Evolutionary conservation across 2,888 invertebrate species (phyloP).

Genomic region (Cenopis cana): DNA sequence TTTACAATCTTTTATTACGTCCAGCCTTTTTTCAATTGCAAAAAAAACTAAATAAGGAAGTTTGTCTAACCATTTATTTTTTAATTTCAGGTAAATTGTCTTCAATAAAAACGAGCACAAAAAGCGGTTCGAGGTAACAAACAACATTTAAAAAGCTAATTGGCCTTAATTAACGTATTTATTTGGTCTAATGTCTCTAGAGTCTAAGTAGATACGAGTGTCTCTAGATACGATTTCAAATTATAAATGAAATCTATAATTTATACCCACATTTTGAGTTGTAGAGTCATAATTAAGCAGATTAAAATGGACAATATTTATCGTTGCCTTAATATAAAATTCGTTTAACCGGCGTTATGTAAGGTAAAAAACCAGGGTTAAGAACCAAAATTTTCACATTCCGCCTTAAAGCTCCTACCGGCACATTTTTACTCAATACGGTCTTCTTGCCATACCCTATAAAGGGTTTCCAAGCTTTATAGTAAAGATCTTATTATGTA

Average conservation of each 20-base stretch:
- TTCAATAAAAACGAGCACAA: conserved; percentile 13
- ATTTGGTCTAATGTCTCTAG: not conserved
- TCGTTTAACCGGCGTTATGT: not conserved
- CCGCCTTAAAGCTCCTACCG: no score
- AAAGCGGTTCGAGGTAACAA: conserved; percentile 30
- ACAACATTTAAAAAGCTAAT: not conserved
- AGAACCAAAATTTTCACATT: no score
- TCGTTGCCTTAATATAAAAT: not conserved
- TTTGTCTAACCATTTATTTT: conserved; percentile 26
- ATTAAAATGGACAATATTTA: not conserved
- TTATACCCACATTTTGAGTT: not conserved
- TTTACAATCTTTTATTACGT: not conserved
- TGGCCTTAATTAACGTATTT: conserved; percentile 1
- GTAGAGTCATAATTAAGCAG: not conserved
- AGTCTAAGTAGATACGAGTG: no score
- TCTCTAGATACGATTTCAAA: not conserved
- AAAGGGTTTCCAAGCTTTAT: no score
- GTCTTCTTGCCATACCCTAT: no score
- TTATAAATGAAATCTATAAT: not conserved
- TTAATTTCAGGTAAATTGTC: conserved; percentile 32
- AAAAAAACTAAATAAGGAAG: conserved; percentile 19
- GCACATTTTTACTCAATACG: no score
- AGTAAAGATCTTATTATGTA: no score
- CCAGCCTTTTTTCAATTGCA: not conserved
- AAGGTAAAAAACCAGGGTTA: no score